Evolutionary conservation across 2,888 invertebrate species (phyloP).

Genomic region (Dryococelus australis): DNA sequence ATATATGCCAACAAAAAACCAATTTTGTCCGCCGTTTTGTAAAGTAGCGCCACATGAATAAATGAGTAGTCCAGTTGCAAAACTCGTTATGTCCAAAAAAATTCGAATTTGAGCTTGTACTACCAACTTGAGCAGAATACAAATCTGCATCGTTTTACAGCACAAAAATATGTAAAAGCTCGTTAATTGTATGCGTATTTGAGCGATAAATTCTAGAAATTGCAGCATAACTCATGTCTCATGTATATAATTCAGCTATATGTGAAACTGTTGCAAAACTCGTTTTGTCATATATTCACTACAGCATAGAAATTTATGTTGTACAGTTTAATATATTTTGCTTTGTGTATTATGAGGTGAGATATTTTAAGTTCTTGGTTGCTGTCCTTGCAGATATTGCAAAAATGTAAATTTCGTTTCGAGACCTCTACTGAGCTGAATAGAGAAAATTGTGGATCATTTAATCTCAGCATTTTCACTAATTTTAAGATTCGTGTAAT

Average conservation of each 20-base stretch:
- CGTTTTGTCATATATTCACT: not conserved
- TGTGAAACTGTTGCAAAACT: not conserved
- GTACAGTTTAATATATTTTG: too few species aligned
- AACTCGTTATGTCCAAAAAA: slow-evolving; percentile 12
- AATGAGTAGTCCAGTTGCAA: not conserved
- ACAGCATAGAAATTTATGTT: not conserved
- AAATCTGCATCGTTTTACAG: not conserved
- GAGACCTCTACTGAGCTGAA: not conserved
- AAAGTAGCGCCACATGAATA: too few species aligned
- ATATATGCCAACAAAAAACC: too few species aligned
- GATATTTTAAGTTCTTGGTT: not conserved
- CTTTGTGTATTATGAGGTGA: not conserved
- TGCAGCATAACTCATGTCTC: not conserved
- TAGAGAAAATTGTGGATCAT: not conserved
- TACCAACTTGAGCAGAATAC: not conserved
- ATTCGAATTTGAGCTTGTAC: not conserved
- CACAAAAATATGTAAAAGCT: not conserved
- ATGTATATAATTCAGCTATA: too few species aligned
- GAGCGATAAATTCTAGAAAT: not conserved
- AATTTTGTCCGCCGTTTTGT: too few species aligned
- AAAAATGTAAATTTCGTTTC: not conserved
- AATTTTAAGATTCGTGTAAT: too few species aligned
- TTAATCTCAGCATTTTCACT: not conserved
- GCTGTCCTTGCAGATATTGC: not conserved
- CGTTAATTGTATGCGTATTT: not conserved